These are phyloP conservation scores for Caerostris darwini DNA, from an alignment of 1,140 invertebrate genomes.

Conservation along the genomic window DNA sequence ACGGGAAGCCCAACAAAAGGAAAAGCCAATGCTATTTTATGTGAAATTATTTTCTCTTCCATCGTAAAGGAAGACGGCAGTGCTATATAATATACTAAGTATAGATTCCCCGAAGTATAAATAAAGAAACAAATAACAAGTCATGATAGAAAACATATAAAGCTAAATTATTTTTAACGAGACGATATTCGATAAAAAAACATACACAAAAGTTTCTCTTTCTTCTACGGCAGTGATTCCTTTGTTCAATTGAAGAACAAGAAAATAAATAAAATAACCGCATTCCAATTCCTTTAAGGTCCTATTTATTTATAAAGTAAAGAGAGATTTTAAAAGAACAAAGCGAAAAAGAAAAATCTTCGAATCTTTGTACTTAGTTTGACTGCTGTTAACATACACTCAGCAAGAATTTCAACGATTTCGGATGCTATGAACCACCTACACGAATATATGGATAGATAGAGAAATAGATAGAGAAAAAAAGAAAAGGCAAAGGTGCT, in stretches of 20 bases:
- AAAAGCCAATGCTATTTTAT: too few species aligned
- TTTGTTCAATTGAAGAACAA: slow-evolving; percentile 13
- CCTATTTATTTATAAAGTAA: slow-evolving; percentile 64
- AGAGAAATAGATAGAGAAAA: too few species aligned
- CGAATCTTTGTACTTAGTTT: neutral
- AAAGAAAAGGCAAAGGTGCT: neutral
- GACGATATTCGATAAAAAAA: neutral
- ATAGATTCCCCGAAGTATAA: too few species aligned
- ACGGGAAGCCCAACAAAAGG: too few species aligned
- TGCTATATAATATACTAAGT: too few species aligned
- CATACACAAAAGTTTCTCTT: neutral
- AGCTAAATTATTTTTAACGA: neutral
- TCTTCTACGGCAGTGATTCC: neutral
- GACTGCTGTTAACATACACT: neutral
- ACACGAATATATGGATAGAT: neutral
- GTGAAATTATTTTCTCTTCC: too few species aligned
- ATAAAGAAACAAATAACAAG: too few species aligned
- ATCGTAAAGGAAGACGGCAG: too few species aligned
- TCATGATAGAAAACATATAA: neutral
- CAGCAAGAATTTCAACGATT: slow-evolving; percentile 54
- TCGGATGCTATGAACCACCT: slow-evolving; percentile 1
- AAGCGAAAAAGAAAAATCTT: neutral
- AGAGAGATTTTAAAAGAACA: neutral
- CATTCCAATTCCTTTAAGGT: slow-evolving; percentile 34
- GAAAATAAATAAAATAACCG: neutral